Conservation (phyloP, 2,888 invertebrate species). For the Melipona beecheii region DNA sequence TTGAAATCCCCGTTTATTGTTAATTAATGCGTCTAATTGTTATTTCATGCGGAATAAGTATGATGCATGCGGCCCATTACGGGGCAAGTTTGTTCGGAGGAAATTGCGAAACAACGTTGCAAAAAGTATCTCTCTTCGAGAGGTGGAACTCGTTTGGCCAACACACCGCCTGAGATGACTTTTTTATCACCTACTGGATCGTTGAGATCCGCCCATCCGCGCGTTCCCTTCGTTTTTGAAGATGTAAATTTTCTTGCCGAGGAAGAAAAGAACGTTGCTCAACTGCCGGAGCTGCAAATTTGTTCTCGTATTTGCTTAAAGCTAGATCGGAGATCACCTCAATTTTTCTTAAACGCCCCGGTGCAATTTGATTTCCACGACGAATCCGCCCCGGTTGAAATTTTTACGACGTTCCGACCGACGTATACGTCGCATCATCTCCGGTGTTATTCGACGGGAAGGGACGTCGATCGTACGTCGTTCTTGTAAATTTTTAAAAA, state of each 20-base stretch:
- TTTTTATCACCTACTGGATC: constrained; percentile 28
- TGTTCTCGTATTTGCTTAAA: neutral
- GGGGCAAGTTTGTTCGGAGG: constrained; percentile 41
- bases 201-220: constrained; percentile 11
- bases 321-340: neutral
- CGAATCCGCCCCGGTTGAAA: constrained; percentile 10
- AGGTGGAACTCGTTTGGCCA: constrained; percentile 18
- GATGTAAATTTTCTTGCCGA: constrained; percentile 32
- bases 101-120: constrained; percentile 44
- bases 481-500: constrained; percentile 52
- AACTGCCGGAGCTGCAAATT: neutral
- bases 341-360: constrained; percentile 13
- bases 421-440: constrained; percentile 23
- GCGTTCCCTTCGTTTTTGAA: constrained; percentile 23
- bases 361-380: neutral
- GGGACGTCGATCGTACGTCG: constrained; percentile 43
- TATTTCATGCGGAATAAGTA: constrained; percentile 64
- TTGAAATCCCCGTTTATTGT: constrained; percentile 65
- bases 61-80: constrained; percentile 55
- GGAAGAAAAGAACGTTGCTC: constrained; percentile 10
- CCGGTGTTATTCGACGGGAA: constrained; percentile 25
- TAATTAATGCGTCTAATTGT: constrained; percentile 69
- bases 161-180: constrained; percentile 15
- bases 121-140: constrained; percentile 37
- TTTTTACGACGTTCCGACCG: neutral